A percentile compares a stretch with the other conserved stretches of the same genome.
phyloP scores from a whole-genome alignment of 2,113 vertebrate species.

The Lophotis ruficrista region DNA sequence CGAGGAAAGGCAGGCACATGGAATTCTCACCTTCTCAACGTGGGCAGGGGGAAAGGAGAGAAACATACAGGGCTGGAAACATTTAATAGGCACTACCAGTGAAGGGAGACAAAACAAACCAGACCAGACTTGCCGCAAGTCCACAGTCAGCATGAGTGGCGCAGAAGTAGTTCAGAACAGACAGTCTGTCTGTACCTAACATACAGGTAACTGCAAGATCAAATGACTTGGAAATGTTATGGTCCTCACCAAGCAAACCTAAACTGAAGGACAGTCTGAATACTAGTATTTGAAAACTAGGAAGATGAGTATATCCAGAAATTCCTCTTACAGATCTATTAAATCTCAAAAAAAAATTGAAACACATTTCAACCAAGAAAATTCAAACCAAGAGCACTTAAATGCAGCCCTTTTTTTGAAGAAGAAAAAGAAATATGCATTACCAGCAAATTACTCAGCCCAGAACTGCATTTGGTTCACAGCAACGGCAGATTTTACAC shows the following conservation, averaged over 20 bases:
- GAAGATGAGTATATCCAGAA: background rate
- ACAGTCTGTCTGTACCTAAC: background rate
- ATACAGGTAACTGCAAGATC: background rate
- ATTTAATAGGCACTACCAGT: background rate
- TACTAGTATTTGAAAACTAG: background rate
- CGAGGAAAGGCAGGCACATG: fast-evolving
- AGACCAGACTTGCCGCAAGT: background rate
- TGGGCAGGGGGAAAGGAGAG: background rate
- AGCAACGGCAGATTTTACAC: background rate
- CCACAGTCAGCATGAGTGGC: background rate
- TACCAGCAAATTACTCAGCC: background rate
- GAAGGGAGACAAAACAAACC: background rate
- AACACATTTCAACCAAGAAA: too few relatives aligned
- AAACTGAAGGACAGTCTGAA: background rate
- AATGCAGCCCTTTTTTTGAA: background rate
- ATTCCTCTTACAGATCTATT: background rate
- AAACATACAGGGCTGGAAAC: background rate
- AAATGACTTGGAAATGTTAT: background rate
- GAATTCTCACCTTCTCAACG: background rate
- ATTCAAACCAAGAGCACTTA: background rate
- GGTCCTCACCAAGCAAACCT: background rate
- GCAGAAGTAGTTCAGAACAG: background rate
- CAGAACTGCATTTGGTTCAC: background rate
- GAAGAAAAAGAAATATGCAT: background rate
- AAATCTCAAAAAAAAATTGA: background rate